These are phyloP conservation scores for Himalopsyche anomala DNA, from an alignment of 2,888 invertebrate genomes.

Conservation along the genomic window DNA sequence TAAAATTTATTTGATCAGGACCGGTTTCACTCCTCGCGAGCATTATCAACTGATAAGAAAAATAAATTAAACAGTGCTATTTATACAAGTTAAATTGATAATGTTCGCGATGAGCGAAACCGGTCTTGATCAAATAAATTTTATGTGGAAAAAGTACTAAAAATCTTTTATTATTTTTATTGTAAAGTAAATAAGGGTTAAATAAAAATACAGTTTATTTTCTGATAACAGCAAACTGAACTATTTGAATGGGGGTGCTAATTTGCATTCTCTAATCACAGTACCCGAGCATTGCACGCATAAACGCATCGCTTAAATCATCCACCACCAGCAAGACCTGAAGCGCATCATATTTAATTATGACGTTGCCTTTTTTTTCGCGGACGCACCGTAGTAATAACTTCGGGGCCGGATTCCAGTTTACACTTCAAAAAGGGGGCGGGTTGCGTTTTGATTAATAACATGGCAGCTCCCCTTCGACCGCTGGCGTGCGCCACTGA, in stretches of 20 bases:
- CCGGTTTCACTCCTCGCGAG: no score
- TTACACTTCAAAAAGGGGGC: slow-evolving; percentile 48
- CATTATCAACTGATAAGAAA: no score
- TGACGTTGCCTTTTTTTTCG: slow-evolving; percentile 12
- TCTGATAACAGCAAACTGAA: no score
- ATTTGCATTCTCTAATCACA: background rate
- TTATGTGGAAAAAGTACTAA: no score
- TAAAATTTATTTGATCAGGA: no score
- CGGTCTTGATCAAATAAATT: no score
- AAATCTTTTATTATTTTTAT: no score
- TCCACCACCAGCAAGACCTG: background rate
- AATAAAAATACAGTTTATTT: no score
- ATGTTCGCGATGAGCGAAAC: no score
- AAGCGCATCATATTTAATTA: slow-evolving; percentile 27
- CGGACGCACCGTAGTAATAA: slow-evolving; percentile 1
- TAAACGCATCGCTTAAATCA: background rate
- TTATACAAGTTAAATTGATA: no score
- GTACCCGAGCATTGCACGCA: background rate
- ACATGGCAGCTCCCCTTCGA: slow-evolving; percentile 37
- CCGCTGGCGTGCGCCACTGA: slow-evolving; percentile 57
- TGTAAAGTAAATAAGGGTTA: no score
- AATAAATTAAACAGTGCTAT: no score
- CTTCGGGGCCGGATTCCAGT: slow-evolving; percentile 37
- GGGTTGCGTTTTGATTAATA: slow-evolving; percentile 53
- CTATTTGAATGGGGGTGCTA: background rate